phyloP scores from a whole-genome alignment of 1,140 invertebrate genomes.

The Drosophila punjabiensis region DNA sequence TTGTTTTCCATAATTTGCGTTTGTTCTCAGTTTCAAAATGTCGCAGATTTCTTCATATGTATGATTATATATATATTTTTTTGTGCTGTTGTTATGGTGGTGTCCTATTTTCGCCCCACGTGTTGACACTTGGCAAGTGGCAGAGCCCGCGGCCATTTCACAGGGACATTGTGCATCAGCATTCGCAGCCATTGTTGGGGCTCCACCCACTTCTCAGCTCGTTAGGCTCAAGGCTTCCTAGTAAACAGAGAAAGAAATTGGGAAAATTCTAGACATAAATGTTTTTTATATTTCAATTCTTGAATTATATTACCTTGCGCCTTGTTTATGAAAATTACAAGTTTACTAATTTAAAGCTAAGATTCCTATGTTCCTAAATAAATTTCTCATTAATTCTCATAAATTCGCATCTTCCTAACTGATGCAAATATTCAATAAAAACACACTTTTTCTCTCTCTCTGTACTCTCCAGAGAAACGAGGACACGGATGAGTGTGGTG shows the following conservation, averaged over 20 bases:
- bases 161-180: conserved; percentile 41
- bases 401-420: background rate
- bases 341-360: background rate
- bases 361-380: background rate
- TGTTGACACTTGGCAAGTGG: conserved; percentile 55
- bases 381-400: background rate
- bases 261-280: too few species aligned
- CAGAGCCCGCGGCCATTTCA: conserved; percentile 46
- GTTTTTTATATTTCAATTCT: background rate
- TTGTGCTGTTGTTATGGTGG: background rate
- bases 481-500: conserved; percentile 53
- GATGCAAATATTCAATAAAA: background rate
- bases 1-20: conserved; percentile 69
- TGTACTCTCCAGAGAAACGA: conserved; percentile 40
- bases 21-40: conserved; percentile 37
- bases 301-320: background rate
- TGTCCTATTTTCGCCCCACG: conserved; percentile 40
- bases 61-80: background rate
- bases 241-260: conserved; percentile 14
- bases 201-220: conserved; percentile 46
- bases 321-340: background rate
- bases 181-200: conserved; percentile 33
- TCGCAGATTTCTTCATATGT: conserved; percentile 24
- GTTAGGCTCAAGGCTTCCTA: conserved; percentile 49
- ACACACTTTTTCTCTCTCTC: background rate